Base-by-base conservation (phyloP, 1,140 invertebrate species). In the Eciton burchellii region DNA sequence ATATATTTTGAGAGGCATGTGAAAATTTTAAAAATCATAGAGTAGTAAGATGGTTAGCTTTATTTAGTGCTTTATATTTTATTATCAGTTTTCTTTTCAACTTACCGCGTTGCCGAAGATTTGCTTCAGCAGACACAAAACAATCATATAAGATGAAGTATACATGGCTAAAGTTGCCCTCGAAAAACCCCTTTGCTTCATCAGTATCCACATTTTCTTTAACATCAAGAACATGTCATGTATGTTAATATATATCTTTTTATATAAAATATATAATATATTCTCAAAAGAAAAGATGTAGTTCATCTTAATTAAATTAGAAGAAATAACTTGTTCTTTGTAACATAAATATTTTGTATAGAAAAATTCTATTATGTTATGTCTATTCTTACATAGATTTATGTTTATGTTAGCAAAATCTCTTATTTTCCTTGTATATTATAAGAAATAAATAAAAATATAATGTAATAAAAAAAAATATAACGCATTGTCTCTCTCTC, bases 131-230 rank as follows among this genome's bases (percentile, higher is more conserved):
- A 90, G 96, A 95, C 52, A 98, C 96, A 93, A 99, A 99, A 91
- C 97, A 98, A 93, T 99, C 98, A 94, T 99, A 98, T 62, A 99
- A 96, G 88, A 99, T 97, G 91, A 97, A 98, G 93, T 99, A 99
- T 41, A 99, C 97, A 95, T 98, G 97, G 91, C 97, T 98, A 92
- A 98, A 99, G 94, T 99, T 98, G 47, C 96, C 96, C 94, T 99
- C 98, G 93, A 99, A 99, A 90, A 99, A 97, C 59, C 95, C 95
- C 94, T 99, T 99, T 12, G 97, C 96, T 94, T 99, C 98, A 86
- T 96, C 95, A 68, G 94, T 95, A 91, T 99, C 98, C 92, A 97
- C 97, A 95, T 98, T 98, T 94, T 99, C 98, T 99, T 95, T 56
- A 94, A 92, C 88, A 89, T 45, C n/a, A 65, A 43, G 77, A 62